Base-by-base conservation (phyloP, 1,140 invertebrate genomes). In the Anastrepha ludens region DNA sequence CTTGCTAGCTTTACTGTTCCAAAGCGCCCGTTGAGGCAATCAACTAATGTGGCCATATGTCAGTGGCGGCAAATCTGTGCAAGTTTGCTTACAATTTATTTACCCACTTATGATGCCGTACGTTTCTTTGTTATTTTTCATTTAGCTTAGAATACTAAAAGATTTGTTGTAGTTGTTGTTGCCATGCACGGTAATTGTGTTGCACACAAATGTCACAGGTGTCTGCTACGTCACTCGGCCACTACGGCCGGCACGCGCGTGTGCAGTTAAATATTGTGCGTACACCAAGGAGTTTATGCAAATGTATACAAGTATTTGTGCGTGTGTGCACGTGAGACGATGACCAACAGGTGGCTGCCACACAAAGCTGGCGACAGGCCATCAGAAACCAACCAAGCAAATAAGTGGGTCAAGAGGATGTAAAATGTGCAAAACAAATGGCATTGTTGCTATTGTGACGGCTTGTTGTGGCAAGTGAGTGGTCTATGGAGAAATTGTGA, bases 351-450 rank as follows among this genome's bases (percentile, higher is more conserved):
- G 41, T 74, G 70, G n/a, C 39, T 70, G 65, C 39, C 65, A 2
- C n/a, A 13, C 39, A 3, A 70, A 8, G 9, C 65, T n/a, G 70
- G 13, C 41, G 70, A 74, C 70, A 74, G 60, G 70, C 70, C 44
- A 44, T 47, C 41, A 44, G 5, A 29, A 74, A 15, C 13, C 70
- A 74, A 8, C 70, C 17, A 50, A n/a, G 41, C 70, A 29, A 44
- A 17, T 47, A 74, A 47, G 70, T 74, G 44, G 70, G 70, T 74
- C 70, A 47, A 74, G 70, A 74, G 70, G 70, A 74, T 74, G 70
- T 74, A 74, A 74, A 74, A 44, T 74, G 70, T 74, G 17, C 15
- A 74, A n/a, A 50, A 74, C 15, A 13, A 11, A 13, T 41, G 13
- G 11, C 17, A 17, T 17, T 44, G 17, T 74, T 50, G 15, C 47